These are phyloP conservation scores for Pangasius krempfi DNA, from an alignment of 2,797 vertebrate species.

Conservation along the genomic window DNA sequence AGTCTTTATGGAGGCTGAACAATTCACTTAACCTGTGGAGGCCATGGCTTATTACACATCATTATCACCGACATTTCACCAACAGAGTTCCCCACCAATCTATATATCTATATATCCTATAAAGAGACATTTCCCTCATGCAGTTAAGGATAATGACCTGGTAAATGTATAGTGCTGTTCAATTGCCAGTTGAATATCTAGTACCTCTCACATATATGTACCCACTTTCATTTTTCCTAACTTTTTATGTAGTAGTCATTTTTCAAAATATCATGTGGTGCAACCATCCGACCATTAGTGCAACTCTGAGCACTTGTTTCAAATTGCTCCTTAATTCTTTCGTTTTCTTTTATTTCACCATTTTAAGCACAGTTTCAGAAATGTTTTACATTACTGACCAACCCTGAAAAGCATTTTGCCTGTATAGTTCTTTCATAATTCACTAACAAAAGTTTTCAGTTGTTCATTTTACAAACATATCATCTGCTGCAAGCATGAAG, in stretches of 20 bases:
- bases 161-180: background rate
- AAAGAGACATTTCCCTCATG: background rate
- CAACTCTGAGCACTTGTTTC: background rate
- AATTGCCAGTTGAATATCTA: background rate
- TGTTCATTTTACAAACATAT: background rate
- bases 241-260: background rate
- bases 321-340: background rate
- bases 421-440: background rate
- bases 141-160: background rate
- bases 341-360: background rate
- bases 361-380: background rate
- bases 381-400: background rate
- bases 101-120: background rate
- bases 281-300: background rate
- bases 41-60: background rate
- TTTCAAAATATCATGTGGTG: background rate
- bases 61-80: no score
- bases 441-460: background rate
- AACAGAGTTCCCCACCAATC: background rate
- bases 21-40: background rate
- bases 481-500: background rate
- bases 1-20: background rate
- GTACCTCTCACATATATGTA: background rate
- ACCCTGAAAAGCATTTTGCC: background rate
- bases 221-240: background rate